Evolutionary conservation across 2,113 vertebrate genomes (phyloP), one percentile per base, ranked within the genome.

Genomic region (Tetrao urogallus): DNA sequence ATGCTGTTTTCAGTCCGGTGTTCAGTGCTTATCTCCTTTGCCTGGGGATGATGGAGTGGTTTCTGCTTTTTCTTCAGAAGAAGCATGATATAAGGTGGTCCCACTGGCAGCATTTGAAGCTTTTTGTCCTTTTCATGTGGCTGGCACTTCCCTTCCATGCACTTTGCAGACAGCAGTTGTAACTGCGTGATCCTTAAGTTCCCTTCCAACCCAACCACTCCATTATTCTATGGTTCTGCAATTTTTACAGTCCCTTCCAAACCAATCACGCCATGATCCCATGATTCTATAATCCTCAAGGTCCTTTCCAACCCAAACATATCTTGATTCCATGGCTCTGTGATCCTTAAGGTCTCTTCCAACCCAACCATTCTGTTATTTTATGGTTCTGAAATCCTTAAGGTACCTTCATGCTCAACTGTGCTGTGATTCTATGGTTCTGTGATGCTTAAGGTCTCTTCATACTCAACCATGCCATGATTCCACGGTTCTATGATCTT

Each of bases 31-130:
- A 6, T 30, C 75, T 74, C 43, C n/a, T 34, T 58, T 30, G 42
- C 2, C 1, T 27, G 15, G 70, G 57, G 38, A 50, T 0, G 0
- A 75, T 34, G 64, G 48, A 89, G 32, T 5, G 2, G 36, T 25
- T 58, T 66, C 54, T 85, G 32, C 63, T 75, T 69, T 72, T 65
- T 56, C 64, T 82, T 65, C 1, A 0, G 10, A 25, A 45, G 70
- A 91, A 54, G 30, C 71, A 47, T 28, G 28, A 88, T 76, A 16
- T 79, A 56, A 48, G 82, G 15, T 54, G 63, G 27, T 43, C 80
- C 86, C 21, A 0, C 7, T 69, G 79, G 86, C 75, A 93, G 36
- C 60, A 25, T 58, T 82, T 43, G 86, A 54, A 89, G 48, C 63
- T 90, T 17, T 78, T 84, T 78, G 78, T 84, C 52, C 50, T 92